These are phyloP conservation scores for Pseudomyrmex cubaensis DNA, from an alignment of 1,140 invertebrate genomes.

Conservation along the genomic window DNA sequence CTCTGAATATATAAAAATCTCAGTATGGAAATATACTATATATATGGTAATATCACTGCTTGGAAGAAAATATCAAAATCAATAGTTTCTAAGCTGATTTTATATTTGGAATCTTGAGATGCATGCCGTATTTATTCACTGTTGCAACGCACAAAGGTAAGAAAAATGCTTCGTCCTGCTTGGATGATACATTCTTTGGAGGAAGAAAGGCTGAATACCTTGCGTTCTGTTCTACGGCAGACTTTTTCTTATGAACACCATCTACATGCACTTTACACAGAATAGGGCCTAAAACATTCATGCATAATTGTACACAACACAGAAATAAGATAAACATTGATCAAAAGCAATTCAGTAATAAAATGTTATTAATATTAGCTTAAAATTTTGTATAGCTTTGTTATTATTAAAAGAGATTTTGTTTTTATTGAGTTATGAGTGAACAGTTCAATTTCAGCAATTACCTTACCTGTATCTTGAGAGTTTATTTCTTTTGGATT, in stretches of 20 bases:
- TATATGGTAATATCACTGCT: neutral
- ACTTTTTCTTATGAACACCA: neutral
- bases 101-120: neutral
- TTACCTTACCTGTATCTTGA: constrained; percentile 48
- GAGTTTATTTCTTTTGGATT: neutral
- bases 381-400: neutral
- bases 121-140: neutral
- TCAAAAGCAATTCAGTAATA: too few species aligned
- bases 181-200: neutral
- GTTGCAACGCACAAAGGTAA: neutral
- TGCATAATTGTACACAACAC: neutral
- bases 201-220: constrained; percentile 10
- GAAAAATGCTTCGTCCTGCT: neutral
- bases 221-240: neutral
- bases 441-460: constrained; percentile 20
- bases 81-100: neutral
- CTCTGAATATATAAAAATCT: neutral
- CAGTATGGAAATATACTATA: neutral
- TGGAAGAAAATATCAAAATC: neutral
- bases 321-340: neutral
- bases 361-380: neutral
- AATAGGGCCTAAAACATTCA: constrained; percentile 8
- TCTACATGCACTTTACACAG: neutral
- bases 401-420: neutral
- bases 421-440: neutral